These are phyloP conservation scores for Apostichopus californicus DNA, from an alignment of 35 echinoderm and acorn worm genomes.

Conservation along the genomic window DNA sequence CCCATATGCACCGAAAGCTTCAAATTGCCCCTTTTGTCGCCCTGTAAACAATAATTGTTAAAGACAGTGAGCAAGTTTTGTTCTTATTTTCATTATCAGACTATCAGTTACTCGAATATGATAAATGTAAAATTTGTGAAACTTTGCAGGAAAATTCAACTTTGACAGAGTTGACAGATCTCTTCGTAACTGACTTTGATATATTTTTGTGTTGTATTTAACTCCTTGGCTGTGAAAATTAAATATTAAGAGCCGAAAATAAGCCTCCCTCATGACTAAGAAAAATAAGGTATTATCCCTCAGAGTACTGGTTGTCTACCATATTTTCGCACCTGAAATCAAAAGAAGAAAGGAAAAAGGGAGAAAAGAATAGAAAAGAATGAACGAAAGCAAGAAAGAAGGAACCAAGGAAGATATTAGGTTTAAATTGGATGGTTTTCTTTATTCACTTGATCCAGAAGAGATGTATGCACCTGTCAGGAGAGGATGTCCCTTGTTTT, in stretches of 20 bases:
- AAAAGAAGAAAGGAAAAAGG: background rate
- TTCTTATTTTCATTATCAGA: too few relatives aligned
- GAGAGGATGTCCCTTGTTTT: background rate
- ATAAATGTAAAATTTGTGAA: background rate
- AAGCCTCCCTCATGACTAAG: background rate
- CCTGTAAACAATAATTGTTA: too few relatives aligned
- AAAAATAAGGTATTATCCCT: background rate
- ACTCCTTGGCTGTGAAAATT: background rate
- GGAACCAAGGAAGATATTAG: background rate
- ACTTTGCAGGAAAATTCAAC: background rate
- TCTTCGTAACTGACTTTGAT: background rate
- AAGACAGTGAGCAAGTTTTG: too few relatives aligned
- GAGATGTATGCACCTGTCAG: background rate
- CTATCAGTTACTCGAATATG: background rate
- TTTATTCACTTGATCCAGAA: background rate
- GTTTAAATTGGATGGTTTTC: background rate
- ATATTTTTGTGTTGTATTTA: background rate
- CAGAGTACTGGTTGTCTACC: background rate
- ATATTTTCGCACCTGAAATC: background rate
- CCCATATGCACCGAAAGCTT: too few relatives aligned
- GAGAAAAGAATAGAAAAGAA: too few relatives aligned
- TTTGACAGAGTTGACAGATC: background rate
- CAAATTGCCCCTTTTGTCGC: too few relatives aligned
- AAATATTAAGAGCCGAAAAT: background rate
- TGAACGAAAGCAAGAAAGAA: background rate